These are phyloP conservation scores for Tetanocera ferruginea DNA, from an alignment of 2,888 invertebrate species.

Conservation along the genomic window DNA sequence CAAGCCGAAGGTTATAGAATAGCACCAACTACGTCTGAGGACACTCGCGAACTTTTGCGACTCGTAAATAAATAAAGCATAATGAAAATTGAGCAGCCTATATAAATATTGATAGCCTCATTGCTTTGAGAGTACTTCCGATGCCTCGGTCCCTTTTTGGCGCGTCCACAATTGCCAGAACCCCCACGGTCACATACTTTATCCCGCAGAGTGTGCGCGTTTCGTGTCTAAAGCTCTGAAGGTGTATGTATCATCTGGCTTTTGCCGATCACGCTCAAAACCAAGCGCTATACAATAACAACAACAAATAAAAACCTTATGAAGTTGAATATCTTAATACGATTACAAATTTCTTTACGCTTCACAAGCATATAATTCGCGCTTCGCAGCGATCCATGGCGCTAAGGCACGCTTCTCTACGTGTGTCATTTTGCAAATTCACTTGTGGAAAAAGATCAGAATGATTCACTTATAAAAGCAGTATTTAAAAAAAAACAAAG, in stretches of 20 bases:
- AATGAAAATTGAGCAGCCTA: constrained; percentile 30
- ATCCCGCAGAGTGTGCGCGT: constrained; percentile 32
- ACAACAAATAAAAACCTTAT: constrained; percentile 50
- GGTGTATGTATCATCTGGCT: constrained; percentile 20
- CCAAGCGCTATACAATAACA: constrained; percentile 22
- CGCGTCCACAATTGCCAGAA: constrained; percentile 28
- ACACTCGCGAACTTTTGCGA: constrained; percentile 21
- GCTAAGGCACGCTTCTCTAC: not conserved
- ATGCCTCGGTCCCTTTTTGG: constrained; percentile 20
- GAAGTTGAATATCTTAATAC: constrained; percentile 54
- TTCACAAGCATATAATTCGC: constrained; percentile 16
- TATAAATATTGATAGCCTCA: constrained; percentile 36
- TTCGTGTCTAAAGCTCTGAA: not conserved
- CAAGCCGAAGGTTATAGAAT: constrained; percentile 41
- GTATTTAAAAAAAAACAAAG: too few relatives aligned
- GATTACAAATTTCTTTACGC: constrained; percentile 47
- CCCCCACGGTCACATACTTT: constrained; percentile 39
- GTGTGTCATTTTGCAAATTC: too few relatives aligned
- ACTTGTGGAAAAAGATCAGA: too few relatives aligned
- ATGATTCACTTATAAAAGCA: too few relatives aligned
- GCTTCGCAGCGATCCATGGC: not conserved
- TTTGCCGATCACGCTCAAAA: not conserved
- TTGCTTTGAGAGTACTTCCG: constrained; percentile 27
- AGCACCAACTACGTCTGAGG: constrained; percentile 35
- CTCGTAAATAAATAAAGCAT: constrained; percentile 27